Conservation (phyloP, 2,113 vertebrate genomes). For the Cichladusa arquata region DNA sequence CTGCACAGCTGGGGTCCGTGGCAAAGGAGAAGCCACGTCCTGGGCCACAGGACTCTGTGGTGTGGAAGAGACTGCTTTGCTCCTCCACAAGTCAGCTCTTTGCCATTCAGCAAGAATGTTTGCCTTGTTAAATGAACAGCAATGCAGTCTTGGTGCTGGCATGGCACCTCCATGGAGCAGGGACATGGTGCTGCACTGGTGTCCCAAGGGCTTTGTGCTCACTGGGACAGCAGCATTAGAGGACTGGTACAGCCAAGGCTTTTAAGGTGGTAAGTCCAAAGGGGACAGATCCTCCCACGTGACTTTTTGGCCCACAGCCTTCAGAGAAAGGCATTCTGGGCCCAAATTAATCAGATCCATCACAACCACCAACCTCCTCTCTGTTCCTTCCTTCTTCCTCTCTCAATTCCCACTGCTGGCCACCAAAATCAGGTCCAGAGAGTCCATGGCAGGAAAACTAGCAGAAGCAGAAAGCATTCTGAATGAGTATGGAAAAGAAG, state of each 20-base stretch:
- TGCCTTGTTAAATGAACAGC: neutral
- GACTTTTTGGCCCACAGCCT: neutral
- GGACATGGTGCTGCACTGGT: neutral
- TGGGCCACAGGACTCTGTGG: neutral
- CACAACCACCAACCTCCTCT: constrained; percentile 27
- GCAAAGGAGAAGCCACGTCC: neutral
- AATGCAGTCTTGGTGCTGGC: neutral
- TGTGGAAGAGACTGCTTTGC: neutral
- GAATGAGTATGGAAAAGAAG: neutral
- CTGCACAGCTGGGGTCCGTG: neutral
- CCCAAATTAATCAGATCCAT: neutral
- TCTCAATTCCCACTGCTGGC: neutral
- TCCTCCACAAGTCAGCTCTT: neutral
- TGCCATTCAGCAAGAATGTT: neutral
- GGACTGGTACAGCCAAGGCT: neutral
- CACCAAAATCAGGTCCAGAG: neutral
- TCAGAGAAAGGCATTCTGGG: neutral
- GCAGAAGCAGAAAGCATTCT: neutral
- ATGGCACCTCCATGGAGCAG: neutral
- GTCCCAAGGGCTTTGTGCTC: neutral
- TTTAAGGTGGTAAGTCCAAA: neutral
- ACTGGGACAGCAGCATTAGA: neutral
- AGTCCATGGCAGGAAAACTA: neutral
- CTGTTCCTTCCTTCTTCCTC: neutral
- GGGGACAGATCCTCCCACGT: neutral